Conservation (phyloP, 2,113 vertebrate species). For the Plotosus lineatus region DNA sequence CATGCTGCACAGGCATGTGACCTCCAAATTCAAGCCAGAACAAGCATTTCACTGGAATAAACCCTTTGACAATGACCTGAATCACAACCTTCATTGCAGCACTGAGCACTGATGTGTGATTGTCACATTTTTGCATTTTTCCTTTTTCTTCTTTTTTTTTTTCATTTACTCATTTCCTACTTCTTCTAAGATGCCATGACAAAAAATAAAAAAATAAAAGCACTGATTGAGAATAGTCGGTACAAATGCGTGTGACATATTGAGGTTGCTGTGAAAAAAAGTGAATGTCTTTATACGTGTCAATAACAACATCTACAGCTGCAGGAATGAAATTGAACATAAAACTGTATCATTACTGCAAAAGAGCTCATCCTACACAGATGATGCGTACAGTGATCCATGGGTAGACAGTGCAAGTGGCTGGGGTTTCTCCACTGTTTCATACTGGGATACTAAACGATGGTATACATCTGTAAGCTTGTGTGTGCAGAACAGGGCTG, state of each 20-base stretch:
- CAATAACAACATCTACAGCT: neutral
- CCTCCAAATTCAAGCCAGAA: neutral
- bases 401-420: too few relatives aligned
- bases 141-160: neutral
- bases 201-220: conserved; percentile 6
- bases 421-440: too few relatives aligned
- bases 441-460: too few relatives aligned
- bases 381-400: too few relatives aligned
- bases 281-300: neutral
- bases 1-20: conserved; percentile 13
- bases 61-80: conserved; percentile 1
- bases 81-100: neutral
- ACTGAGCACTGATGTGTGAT: neutral
- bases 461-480: too few relatives aligned
- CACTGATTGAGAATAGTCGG: neutral
- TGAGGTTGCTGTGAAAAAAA: too few relatives aligned
- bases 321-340: neutral
- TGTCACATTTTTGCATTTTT: neutral
- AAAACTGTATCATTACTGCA: neutral
- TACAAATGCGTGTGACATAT: too few relatives aligned
- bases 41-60: neutral
- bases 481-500: too few relatives aligned
- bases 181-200: neutral
- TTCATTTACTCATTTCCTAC: neutral
- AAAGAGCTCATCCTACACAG: too few relatives aligned